These are phyloP conservation scores for Pongo abelii DNA, from an alignment of 2,113 vertebrate species.

Conservation along the genomic window DNA sequence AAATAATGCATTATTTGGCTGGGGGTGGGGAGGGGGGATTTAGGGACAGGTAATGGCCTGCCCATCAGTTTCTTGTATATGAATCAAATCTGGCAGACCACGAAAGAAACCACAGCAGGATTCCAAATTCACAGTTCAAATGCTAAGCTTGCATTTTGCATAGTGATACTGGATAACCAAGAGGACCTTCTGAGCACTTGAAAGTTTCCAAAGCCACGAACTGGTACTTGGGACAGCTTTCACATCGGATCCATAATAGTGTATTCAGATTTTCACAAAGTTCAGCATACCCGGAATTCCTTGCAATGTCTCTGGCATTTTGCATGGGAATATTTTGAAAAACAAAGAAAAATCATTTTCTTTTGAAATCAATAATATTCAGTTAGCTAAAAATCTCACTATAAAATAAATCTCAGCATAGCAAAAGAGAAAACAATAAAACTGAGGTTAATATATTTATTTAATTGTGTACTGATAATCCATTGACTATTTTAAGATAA, in stretches of 20 bases:
- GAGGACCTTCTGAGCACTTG: background rate
- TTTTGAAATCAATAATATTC: background rate
- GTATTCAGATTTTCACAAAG: background rate
- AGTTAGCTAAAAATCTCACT: background rate
- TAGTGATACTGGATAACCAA: background rate
- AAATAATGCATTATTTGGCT: background rate
- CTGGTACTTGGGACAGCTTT: background rate
- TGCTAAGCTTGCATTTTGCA: background rate
- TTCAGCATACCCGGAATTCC: background rate
- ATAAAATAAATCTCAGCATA: background rate
- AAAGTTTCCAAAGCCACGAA: background rate
- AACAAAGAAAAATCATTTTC: background rate
- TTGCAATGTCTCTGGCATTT: background rate
- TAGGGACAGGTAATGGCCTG: background rate
- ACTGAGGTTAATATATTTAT: background rate
- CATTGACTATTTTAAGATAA: background rate
- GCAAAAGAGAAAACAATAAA: background rate
- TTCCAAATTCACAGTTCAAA: background rate
- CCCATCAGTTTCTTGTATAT: background rate
- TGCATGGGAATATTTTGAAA: background rate
- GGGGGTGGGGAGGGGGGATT: background rate
- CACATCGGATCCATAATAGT: background rate
- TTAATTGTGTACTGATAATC: background rate
- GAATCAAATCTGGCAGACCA: background rate
- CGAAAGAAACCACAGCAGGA: background rate